Conservation (phyloP, 2,888 invertebrate species). For the Phalera bucephala region DNA sequence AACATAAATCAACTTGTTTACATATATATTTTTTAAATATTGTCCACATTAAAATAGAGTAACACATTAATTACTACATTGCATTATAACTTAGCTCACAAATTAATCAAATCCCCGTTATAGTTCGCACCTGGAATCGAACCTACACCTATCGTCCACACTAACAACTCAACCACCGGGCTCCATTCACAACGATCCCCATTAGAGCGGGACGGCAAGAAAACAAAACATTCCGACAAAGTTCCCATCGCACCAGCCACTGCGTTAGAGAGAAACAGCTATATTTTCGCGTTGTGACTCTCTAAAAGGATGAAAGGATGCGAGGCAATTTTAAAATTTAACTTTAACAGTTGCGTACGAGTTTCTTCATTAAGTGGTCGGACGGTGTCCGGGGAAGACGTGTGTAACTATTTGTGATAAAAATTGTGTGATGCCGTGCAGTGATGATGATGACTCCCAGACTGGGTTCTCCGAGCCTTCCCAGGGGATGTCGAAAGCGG, state of each 20-base stretch:
- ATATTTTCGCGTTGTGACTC: constrained; percentile 37
- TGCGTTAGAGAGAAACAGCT: constrained; percentile 45
- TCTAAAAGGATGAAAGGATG: constrained; percentile 62
- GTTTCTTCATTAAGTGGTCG: constrained; percentile 45
- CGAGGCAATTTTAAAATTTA: constrained; percentile 64
- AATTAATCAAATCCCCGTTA: too few relatives aligned
- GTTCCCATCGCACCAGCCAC: constrained; percentile 61
- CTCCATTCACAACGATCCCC: constrained; percentile 67
- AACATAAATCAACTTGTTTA: too few relatives aligned
- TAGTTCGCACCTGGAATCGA: constrained; percentile 42
- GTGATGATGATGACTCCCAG: constrained; percentile 84
- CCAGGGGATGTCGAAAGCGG: constrained; percentile 86
- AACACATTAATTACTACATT: too few relatives aligned
- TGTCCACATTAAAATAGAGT: too few relatives aligned
- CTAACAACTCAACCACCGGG: constrained; percentile 39
- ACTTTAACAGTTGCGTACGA: constrained; percentile 50
- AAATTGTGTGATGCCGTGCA: constrained; percentile 79
- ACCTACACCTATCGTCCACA: constrained; percentile 30
- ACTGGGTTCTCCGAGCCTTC: constrained; percentile 77
- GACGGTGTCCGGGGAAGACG: constrained; percentile 41
- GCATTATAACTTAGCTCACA: too few relatives aligned
- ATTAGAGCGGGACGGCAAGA: constrained; percentile 68
- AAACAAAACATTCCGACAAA: constrained; percentile 81
- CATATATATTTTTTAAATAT: too few relatives aligned
- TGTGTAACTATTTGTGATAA: constrained; percentile 21